Base-by-base conservation (phyloP, 2,797 vertebrate species). In the Sternarchorhynchus goeldii region DNA sequence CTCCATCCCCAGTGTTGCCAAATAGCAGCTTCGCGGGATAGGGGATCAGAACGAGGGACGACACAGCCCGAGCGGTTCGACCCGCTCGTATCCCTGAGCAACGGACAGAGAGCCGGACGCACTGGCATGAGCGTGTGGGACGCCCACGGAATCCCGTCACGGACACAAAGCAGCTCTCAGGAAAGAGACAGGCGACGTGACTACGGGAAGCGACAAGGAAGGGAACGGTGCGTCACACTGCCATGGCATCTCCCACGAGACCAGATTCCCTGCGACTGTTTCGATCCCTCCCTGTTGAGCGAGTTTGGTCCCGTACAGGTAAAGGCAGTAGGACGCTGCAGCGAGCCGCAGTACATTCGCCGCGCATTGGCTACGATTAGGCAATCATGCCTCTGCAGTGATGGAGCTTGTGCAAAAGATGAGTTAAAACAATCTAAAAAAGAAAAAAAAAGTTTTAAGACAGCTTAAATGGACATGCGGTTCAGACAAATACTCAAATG, bases 281-380 rank as follows among this genome's bases (percentile, higher is more conserved):
- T 84, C 55, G 71, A 85, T 75, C 75, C 72, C 83, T 81, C 80
- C 75, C 77, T 83, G 78, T 82, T 66, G 70, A 81, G 78, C 56
- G 36, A 77, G 84, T 79, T 79, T 80, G 86, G 65, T 82, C 82
- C 86, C 65, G 21, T 75, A 65, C 81, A 86, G 86, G 85, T 82
- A 84, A 79, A 86, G 75, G 65, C 82, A 82, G 64, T 70, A 80
- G 85, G 82, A 88, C 82, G 85, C 76, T 41, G 75, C 59, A 77
- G 65, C 45, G 77, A 18, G 55, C 83, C 60, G 73, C 82, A 86
- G 84, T 83, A 85, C 75, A 86, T 86, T 88, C 87, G 89, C 86
- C 70, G 86, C 83, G 88, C 87, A 91, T 90, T 76, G 89, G 88
- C 80, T 83, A 90, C 87, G 85, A 80, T 85, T 84, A 74, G 87